Percentiles rank a stretch among this genome's conserved stretches.
Evolutionary conservation across 2,888 invertebrate genomes (phyloP).

Genomic region (Drosophila formosana): DNA sequence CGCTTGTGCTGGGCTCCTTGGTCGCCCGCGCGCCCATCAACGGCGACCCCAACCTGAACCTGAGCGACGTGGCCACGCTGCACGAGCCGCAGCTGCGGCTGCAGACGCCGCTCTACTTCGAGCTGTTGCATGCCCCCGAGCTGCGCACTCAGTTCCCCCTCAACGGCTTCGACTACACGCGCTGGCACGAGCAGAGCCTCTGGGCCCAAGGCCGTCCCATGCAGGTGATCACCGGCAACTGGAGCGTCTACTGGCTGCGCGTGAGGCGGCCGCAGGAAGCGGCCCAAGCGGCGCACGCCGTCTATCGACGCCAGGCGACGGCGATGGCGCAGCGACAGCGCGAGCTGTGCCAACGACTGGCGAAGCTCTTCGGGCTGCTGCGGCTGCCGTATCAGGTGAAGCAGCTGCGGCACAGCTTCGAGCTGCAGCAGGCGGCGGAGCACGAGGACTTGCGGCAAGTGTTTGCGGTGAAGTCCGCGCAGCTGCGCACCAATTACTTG

Average conservation of each 20-base stretch:
- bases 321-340: conserved; percentile 25
- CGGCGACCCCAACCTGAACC: conserved; percentile 80
- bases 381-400: conserved; percentile 74
- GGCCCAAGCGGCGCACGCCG: conserved; percentile 17
- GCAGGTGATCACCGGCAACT: conserved; percentile 86
- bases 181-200: conserved; percentile 85
- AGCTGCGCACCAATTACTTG: conserved; percentile 53
- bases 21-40: conserved; percentile 82
- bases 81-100: conserved; percentile 67
- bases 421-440: conserved; percentile 26
- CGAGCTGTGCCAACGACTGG: conserved; percentile 65
- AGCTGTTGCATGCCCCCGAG: conserved; percentile 63
- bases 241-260: conserved; percentile 82
- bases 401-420: conserved; percentile 84
- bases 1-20: conserved; percentile 81
- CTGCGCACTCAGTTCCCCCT: conserved; percentile 72
- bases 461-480: conserved; percentile 42
- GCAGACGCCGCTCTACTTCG: conserved; percentile 79
- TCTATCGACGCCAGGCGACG: conserved; percentile 50
- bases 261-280: conserved; percentile 42
- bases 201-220: conserved; percentile 73
- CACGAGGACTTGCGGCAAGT: conserved; percentile 53
- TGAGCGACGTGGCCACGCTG: conserved; percentile 84
- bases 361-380: conserved; percentile 27
- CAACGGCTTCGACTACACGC: conserved; percentile 84